These are phyloP conservation scores for Netta rufina DNA, from an alignment of 2,797 vertebrate species.

Conservation along the genomic window DNA sequence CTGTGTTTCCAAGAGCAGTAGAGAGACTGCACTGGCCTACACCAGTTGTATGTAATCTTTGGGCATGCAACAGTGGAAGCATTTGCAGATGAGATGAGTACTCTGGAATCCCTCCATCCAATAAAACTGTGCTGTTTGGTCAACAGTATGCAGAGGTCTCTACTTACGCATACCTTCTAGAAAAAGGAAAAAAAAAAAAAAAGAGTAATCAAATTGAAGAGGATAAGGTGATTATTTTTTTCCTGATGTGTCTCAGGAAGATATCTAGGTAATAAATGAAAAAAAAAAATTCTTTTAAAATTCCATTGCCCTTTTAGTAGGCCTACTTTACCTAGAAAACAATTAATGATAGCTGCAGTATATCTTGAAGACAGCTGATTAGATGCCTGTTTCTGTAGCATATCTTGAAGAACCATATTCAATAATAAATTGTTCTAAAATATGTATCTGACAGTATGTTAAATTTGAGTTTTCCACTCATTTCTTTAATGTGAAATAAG, in stretches of 20 bases:
- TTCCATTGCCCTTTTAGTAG: background rate
- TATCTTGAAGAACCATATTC: background rate
- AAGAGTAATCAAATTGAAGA: background rate
- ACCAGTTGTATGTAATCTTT: accelerated
- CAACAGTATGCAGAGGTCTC: background rate
- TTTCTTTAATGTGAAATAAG: background rate
- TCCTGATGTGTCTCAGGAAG: background rate
- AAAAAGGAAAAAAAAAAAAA: background rate
- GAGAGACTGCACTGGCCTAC: background rate
- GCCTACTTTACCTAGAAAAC: background rate
- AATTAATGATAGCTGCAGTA: background rate
- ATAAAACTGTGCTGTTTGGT: background rate
- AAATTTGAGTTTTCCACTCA: background rate
- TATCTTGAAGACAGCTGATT: background rate
- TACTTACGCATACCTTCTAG: background rate
- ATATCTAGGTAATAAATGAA: background rate
- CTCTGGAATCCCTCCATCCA: background rate
- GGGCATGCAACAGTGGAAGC: background rate
- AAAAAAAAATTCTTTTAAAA: background rate
- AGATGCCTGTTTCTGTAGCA: background rate
- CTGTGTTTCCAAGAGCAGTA: background rate
- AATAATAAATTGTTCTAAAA: background rate
- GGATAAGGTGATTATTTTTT: background rate
- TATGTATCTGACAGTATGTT: accelerated
- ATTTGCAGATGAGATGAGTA: background rate